These are phyloP conservation scores for Calonectris borealis DNA, from an alignment of 2,113 vertebrate genomes.

Conservation along the genomic window DNA sequence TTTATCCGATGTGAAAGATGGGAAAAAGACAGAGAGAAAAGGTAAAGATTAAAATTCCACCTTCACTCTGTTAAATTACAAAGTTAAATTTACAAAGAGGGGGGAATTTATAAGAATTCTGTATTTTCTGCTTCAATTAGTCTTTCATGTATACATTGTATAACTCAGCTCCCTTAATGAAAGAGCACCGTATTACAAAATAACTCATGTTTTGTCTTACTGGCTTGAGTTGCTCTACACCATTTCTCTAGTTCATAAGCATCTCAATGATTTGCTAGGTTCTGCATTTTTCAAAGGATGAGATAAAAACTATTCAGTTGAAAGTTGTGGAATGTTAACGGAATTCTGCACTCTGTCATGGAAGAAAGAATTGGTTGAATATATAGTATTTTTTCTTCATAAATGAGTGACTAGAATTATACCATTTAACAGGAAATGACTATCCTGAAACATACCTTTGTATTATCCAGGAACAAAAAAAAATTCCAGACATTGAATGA, in stretches of 20 bases:
- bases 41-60: background rate
- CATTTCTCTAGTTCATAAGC: background rate
- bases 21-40: background rate
- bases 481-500: background rate
- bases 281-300: background rate
- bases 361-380: background rate
- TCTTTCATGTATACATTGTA: background rate
- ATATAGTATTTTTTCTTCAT: background rate
- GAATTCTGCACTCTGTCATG: background rate
- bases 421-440: background rate
- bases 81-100: background rate
- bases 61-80: background rate
- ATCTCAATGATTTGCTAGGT: background rate
- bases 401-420: background rate
- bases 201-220: background rate
- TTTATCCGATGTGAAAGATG: background rate
- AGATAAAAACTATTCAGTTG: background rate
- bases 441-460: background rate
- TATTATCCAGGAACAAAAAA: background rate
- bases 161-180: background rate
- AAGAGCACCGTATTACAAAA: background rate
- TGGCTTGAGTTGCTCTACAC: background rate
- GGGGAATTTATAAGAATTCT: background rate
- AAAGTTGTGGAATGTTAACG: background rate
- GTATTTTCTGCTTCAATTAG: background rate